Evolutionary conservation across 2,888 invertebrate species (phyloP).

Genomic region (Callosobruchus maculatus): DNA sequence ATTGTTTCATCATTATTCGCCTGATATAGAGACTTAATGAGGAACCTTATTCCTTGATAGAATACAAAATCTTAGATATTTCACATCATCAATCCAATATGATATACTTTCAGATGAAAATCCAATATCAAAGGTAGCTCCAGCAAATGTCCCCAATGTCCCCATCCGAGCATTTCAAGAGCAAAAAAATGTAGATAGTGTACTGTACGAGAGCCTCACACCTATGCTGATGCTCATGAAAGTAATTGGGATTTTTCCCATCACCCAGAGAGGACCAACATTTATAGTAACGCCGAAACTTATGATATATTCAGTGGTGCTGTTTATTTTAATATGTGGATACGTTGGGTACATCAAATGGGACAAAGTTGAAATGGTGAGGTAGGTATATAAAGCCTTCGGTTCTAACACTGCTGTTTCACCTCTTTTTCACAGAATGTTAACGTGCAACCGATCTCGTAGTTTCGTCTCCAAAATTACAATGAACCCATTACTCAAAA

Average conservation of each 20-base stretch:
- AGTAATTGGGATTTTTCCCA: constrained; percentile 61
- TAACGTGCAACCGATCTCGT: no score
- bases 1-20: no score
- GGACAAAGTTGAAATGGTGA: constrained; percentile 56
- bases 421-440: no score
- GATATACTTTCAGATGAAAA: constrained; percentile 9
- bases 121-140: constrained; percentile 35
- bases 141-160: constrained; percentile 22
- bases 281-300: constrained; percentile 52
- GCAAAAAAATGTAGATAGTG: constrained; percentile 16
- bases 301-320: constrained; percentile 57
- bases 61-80: no score
- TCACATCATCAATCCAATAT: background rate
- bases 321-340: constrained; percentile 45
- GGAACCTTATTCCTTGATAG: no score
- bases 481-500: no score
- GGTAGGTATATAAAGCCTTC: background rate
- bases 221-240: constrained; percentile 52
- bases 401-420: no score
- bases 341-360: constrained; percentile 60
- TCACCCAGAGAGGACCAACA: constrained; percentile 53
- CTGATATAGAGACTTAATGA: no score
- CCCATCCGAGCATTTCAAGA: constrained; percentile 20
- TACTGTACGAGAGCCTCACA: constrained; percentile 42
- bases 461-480: no score